Evolutionary conservation across 2,888 invertebrate species (phyloP), one percentile per base, ranked within the genome.

Genomic region (Arge pagana): DNA sequence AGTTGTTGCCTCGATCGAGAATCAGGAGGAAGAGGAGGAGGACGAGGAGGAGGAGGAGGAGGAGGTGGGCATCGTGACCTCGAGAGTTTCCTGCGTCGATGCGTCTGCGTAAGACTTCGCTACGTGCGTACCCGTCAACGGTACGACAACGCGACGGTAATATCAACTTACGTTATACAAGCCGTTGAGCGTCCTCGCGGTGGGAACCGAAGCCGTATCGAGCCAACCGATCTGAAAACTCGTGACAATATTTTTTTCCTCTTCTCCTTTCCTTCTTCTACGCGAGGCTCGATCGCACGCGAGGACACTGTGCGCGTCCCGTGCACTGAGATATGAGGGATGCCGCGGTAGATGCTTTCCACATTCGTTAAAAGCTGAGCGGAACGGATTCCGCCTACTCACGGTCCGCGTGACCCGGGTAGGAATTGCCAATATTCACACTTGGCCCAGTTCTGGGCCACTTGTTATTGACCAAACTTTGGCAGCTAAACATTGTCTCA

Each of bases 201-300:
- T 76, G 76, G 75, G 76, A 76, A 76, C 71, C 68, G 74, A 76
- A 76, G 76, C 76, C 76, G 73, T 59, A 62, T 59, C 45, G 54
- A 48, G 53, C 55, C 45, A 45, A 45, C 45, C 45, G 45, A 45
- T 45, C 45, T 45, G 33, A 45, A 45, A 45, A 45, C 33, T 45
- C 23, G 45, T 42, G 19, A 45, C 45, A 35, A 45, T 45, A 33
- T 45, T 45, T 45, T 26, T 26, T 33, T 33, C 33, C 6, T 15
- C 15, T n/a, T n/a, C 13, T 33, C 4, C 13, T 10, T 33, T 11
- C 28, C 10, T 10, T 26, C 28, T 26, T 26, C 28, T 10, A n/a
- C n/a, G n/a, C n/a, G n/a, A n/a, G n/a, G n/a, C n/a, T n/a, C n/a
- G n/a, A n/a, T n/a, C n/a, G 28, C 10, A 26, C 8, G 8, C 8